Conservation (phyloP, 2,113 vertebrate genomes). For the Laticauda laticaudata region DNA sequence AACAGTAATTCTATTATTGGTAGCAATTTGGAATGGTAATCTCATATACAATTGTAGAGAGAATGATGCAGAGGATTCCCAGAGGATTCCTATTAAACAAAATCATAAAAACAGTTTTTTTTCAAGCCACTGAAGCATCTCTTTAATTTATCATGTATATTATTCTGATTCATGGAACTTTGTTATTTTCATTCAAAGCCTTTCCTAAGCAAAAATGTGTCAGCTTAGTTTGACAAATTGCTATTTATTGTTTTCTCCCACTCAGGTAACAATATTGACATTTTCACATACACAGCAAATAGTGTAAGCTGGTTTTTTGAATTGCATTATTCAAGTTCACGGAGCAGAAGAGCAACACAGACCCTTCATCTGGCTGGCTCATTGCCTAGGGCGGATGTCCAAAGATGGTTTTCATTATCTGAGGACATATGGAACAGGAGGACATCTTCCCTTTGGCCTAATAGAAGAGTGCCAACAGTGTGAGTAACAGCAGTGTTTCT, state of each 20-base stretch:
- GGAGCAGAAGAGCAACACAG: constrained; percentile 26
- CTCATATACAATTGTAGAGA: not conserved
- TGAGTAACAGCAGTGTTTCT: not conserved
- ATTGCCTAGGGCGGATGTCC: constrained; percentile 48
- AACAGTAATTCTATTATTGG: not conserved
- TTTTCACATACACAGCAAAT: not conserved
- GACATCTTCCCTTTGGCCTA: not conserved
- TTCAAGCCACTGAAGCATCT: not conserved
- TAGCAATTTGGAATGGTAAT: not conserved
- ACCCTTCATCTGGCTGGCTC: constrained; percentile 33
- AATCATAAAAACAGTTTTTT: not conserved
- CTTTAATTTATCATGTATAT: not conserved
- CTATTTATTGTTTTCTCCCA: not conserved
- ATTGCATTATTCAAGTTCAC: constrained; percentile 32
- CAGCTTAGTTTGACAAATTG: rapidly evolving
- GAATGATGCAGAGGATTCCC: not conserved
- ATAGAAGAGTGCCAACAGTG: constrained; percentile 13
- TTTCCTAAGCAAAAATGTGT: not conserved
- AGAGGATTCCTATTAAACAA: not conserved
- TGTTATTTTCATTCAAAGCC: rapidly evolving
- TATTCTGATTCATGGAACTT: not conserved
- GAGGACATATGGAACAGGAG: constrained; percentile 30
- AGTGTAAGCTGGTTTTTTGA: not conserved
- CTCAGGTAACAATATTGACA: not conserved
- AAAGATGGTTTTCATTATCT: constrained; percentile 31